Evolutionary conservation across 2,113 vertebrate species (phyloP), one percentile per base, ranked within the genome.

Genomic region (Archilochus colubris): DNA sequence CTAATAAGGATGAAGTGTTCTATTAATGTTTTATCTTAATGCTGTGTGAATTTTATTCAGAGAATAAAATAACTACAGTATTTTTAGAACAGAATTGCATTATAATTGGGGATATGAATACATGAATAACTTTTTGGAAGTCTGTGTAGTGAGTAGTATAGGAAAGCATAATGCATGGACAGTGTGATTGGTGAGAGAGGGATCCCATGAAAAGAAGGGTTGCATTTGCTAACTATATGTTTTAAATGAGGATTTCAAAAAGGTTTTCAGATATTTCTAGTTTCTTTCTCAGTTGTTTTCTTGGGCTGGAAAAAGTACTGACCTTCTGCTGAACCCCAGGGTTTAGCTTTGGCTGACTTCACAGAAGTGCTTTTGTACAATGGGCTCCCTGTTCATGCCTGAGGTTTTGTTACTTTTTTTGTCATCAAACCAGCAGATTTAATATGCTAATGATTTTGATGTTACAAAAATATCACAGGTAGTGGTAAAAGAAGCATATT

Each of bases 331-430:
- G 91, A 92, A 66, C 84, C 40, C 75, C 78, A 30, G 80, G 89
- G 46, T 89, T 89, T 89, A 87, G 67, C 70, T 69, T 57, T 89
- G 81, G 43, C 84, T 94, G 89, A 50, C 54, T 94, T 92, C 84
- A 86, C 89, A 62, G 75, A 30, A 13, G 5, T 74, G 72, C 70
- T 59, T 91, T 58, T 59, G 28, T 85, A 59, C 93, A 91, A 51
- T 44, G 55, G 67, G 18, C 55, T 87, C 58, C 84, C 84, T 91
- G 30, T 80, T 93, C 44, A 3, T 92, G 86, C 93, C 84, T 50
- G 17, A 58, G 70, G 83, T 95, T 83, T 87, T 72, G 28, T 67
- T 95, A 51, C 59, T 69, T 51, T 62, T 82, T 44, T 78, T 93
- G 86, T 88, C 84, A 77, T 88, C 20, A 4, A 74, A 91, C 55